These are phyloP conservation scores for Pammene fasciana DNA, from an alignment of 2,888 invertebrate species.

Conservation along the genomic window DNA sequence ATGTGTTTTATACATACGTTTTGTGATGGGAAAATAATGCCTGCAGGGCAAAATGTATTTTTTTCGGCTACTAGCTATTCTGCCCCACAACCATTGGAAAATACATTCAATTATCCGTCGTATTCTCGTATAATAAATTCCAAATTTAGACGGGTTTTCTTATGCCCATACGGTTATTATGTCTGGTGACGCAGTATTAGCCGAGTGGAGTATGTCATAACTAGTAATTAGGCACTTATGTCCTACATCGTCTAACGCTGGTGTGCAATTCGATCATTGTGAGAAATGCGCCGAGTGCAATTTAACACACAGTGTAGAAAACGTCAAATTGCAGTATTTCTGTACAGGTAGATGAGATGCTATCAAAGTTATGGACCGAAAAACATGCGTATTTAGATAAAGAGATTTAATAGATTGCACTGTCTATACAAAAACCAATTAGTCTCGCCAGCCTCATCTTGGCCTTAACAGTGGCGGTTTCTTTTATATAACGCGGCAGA, in stretches of 20 bases:
- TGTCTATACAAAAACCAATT: conserved; percentile 55
- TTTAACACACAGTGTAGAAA: conserved; percentile 40
- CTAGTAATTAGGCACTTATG: conserved; percentile 26
- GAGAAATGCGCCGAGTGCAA: conserved; percentile 13
- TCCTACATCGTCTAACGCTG: conserved; percentile 16
- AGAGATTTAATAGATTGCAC: conserved; percentile 45
- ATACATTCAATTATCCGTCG: too few species aligned
- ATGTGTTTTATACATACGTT: conserved; percentile 1
- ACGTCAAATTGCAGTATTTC: conserved; percentile 50
- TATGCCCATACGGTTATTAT: too few species aligned
- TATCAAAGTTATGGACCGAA: conserved; percentile 73
- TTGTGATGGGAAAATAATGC: conserved; percentile 15
- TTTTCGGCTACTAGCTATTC: conserved; percentile 10
- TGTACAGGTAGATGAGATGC: conserved; percentile 55
- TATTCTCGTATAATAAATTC: too few species aligned
- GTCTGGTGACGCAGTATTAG: conserved; percentile 2
- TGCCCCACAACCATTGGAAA: too few species aligned
- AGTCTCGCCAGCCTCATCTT: conserved; percentile 64
- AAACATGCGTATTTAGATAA: conserved; percentile 60
- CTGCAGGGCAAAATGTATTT: conserved; percentile 18
- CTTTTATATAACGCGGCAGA: conserved; percentile 56
- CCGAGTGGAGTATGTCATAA: conserved; percentile 29
- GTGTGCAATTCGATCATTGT: conserved; percentile 28
- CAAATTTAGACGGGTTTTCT: too few species aligned
- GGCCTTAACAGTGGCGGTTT: conserved; percentile 59